phyloP scores from a whole-genome alignment of 2,113 vertebrate genomes.

The Alaudala cheleensis region DNA sequence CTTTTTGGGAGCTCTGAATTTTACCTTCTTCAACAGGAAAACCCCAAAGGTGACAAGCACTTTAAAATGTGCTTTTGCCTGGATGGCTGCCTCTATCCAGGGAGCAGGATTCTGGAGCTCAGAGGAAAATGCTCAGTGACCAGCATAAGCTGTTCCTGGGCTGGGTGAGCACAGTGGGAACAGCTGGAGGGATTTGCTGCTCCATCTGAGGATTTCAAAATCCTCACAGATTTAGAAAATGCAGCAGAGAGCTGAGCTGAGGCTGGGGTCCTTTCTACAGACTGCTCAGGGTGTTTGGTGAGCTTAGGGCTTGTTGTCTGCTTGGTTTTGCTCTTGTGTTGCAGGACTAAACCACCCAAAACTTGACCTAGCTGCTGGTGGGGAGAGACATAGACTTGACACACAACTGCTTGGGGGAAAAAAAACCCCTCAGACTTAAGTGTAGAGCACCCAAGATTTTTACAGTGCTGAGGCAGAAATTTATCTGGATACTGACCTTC shows the following conservation, averaged over 20 bases:
- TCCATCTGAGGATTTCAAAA: not conserved
- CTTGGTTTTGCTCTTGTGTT: not conserved
- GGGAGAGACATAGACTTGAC: not conserved
- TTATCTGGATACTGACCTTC: not conserved
- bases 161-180: not conserved
- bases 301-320: not conserved
- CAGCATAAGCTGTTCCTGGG: not conserved
- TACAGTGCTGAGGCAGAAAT: not conserved
- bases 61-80: not conserved
- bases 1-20: not conserved
- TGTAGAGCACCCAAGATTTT: not conserved
- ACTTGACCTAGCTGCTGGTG: accelerated
- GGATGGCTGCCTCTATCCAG: not conserved
- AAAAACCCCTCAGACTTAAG: not conserved
- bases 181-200: not conserved
- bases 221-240: not conserved
- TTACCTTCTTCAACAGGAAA: not conserved
- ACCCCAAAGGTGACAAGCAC: not conserved
- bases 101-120: not conserved
- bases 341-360: not conserved
- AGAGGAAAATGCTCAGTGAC: not conserved
- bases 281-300: not conserved
- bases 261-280: not conserved
- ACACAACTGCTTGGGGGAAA: not conserved
- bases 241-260: not conserved